Conservation (phyloP, 2,888 invertebrate species). For the Hydraecia micacea region DNA sequence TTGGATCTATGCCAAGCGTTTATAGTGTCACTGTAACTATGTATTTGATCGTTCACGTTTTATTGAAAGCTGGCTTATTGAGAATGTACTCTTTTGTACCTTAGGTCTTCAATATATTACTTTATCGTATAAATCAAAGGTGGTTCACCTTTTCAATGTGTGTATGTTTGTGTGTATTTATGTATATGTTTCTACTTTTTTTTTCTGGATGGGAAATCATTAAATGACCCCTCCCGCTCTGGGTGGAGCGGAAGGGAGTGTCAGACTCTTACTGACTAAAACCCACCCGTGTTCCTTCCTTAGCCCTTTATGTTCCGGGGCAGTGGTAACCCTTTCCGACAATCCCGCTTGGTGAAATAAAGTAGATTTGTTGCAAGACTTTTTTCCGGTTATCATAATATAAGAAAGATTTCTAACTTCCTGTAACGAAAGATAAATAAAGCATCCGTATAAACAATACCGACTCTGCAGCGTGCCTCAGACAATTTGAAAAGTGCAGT, state of each 20-base stretch:
- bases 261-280: too few relatives aligned
- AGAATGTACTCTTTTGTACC: neutral
- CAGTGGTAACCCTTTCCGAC: too few relatives aligned
- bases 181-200: too few relatives aligned
- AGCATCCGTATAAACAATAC: neutral
- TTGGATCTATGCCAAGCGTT: neutral
- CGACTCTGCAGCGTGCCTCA: neutral
- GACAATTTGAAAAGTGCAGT: neutral
- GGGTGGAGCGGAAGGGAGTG: too few relatives aligned
- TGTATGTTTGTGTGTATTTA: too few relatives aligned
- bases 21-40: neutral
- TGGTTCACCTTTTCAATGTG: too few relatives aligned
- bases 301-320: too few relatives aligned
- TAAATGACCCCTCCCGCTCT: too few relatives aligned
- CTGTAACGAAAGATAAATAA: too few relatives aligned
- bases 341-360: neutral
- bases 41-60: slow-evolving; percentile 6
- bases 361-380: neutral
- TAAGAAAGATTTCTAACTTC: neutral
- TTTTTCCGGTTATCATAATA: neutral
- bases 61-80: slow-evolving; percentile 15
- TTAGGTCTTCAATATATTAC: neutral
- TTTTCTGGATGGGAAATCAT: too few relatives aligned
- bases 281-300: too few relatives aligned
- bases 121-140: neutral